phyloP scores from a whole-genome alignment of 2,888 invertebrate genomes.

The Antitype chi region DNA sequence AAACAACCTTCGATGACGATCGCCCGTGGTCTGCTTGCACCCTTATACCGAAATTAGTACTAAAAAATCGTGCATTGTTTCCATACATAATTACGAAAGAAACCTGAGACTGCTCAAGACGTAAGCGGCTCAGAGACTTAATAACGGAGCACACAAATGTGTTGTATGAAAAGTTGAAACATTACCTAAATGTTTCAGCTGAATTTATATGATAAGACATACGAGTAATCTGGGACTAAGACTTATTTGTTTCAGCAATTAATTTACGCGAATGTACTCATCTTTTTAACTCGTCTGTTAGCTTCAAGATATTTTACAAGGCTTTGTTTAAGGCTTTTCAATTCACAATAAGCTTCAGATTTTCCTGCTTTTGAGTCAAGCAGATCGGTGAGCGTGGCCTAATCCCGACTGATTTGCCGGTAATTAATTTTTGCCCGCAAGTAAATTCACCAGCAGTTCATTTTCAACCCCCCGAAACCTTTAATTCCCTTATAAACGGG shows the following conservation, averaged over 20 bases:
- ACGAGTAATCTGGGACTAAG: conserved; percentile 5
- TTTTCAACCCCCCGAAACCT: not conserved
- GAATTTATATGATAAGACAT: conserved; percentile 26
- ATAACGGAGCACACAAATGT: conserved; percentile 27
- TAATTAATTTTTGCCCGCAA: not conserved
- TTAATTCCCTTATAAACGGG: not conserved
- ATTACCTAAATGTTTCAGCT: conserved; percentile 30
- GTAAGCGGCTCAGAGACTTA: conserved; percentile 43
- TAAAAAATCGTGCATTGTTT: conserved; percentile 46
- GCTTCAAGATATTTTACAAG: not conserved
- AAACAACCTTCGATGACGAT: not conserved
- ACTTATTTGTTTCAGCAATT: conserved; percentile 15
- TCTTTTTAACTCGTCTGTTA: not conserved
- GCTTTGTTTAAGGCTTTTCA: not conserved
- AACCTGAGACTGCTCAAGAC: conserved; percentile 28
- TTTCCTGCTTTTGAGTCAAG: not conserved
- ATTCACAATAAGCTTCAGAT: not conserved
- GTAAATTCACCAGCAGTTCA: not conserved
- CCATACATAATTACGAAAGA: conserved; percentile 46
- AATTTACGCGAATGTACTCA: not conserved
- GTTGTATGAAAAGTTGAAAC: conserved; percentile 20
- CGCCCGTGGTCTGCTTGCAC: not conserved
- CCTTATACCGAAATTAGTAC: conserved; percentile 15
- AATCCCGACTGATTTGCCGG: not conserved
- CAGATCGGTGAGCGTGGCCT: not conserved